Evolutionary conservation across 2,888 invertebrate species (phyloP).

Genomic region (Argyresthia goedartella): DNA sequence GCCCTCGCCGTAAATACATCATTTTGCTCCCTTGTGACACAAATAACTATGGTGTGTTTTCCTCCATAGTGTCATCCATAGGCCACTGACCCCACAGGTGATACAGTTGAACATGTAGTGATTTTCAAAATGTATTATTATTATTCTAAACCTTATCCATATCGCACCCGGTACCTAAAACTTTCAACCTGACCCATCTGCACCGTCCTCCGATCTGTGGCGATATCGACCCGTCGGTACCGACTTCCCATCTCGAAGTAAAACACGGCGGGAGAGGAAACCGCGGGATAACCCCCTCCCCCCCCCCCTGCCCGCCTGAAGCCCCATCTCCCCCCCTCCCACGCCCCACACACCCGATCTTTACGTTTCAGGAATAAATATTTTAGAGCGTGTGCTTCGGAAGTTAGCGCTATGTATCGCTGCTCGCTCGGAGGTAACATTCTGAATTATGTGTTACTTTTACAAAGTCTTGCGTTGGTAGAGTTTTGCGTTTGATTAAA

Average conservation of each 20-base stretch:
- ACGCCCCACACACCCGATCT: constrained; percentile 49
- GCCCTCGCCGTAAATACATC: no score
- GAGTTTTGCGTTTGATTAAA: no score
- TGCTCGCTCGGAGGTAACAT: constrained; percentile 47
- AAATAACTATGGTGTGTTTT: no score
- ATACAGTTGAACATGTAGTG: no score
- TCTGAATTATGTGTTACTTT: constrained; percentile 27
- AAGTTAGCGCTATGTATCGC: constrained; percentile 70
- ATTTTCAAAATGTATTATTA: no score
- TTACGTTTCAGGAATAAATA: constrained; percentile 72
- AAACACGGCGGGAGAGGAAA: constrained; percentile 69
- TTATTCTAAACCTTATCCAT: background rate
- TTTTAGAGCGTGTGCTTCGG: constrained; percentile 71
- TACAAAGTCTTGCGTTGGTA: background rate
- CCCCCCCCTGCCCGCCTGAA: constrained; percentile 17
- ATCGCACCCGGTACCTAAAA: background rate
- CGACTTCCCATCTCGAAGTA: constrained; percentile 71
- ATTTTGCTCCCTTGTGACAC: no score
- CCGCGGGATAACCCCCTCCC: constrained; percentile 66
- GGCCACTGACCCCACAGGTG: no score
- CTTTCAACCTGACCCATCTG: background rate
- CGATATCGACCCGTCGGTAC: constrained; percentile 64
- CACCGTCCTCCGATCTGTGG: constrained; percentile 34
- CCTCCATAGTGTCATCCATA: no score
- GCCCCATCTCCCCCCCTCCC: constrained; percentile 8